These are phyloP conservation scores for Cephus cinctus DNA, from an alignment of 1,140 invertebrate genomes.

Conservation along the genomic window DNA sequence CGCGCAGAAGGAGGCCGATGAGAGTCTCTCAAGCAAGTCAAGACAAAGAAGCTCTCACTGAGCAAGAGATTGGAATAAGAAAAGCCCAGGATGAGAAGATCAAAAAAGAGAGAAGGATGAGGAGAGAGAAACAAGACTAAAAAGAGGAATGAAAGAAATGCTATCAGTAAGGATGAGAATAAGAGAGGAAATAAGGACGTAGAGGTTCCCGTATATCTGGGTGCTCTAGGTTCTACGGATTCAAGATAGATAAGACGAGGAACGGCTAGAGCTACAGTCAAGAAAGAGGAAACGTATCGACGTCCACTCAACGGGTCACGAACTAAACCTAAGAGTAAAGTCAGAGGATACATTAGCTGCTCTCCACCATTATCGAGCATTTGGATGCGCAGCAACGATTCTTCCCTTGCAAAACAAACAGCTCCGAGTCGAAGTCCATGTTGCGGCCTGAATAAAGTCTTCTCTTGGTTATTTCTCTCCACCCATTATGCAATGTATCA, in stretches of 20 bases:
- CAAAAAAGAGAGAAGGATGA: not conserved
- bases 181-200: conserved; percentile 32
- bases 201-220: conserved; percentile 24
- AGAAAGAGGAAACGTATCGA: too few relatives aligned
- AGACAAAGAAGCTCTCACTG: too few relatives aligned
- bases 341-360: conserved; percentile 20
- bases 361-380: conserved; percentile 17
- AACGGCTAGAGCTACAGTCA: conserved; percentile 18
- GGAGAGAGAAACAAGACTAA: not conserved
- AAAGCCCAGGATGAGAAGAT: too few relatives aligned
- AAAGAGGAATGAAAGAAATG: conserved; percentile 14
- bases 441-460: conserved; percentile 15
- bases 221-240: conserved; percentile 17
- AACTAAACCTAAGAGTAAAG: conserved; percentile 12
- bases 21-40: too few relatives aligned
- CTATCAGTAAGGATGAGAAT: conserved; percentile 33
- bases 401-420: conserved; percentile 36
- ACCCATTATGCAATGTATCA: too few relatives aligned
- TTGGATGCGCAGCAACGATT: conserved; percentile 28
- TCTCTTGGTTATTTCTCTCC: too few relatives aligned
- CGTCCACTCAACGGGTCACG: conserved; percentile 26
- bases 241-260: conserved; percentile 26
- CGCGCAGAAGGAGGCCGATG: too few relatives aligned
- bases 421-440: conserved; percentile 25
- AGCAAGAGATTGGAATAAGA: too few relatives aligned